Evolutionary conservation across 2,888 invertebrate genomes (phyloP), one percentile per base, ranked within the genome.

Genomic region (Ochlodes sylvanus): DNA sequence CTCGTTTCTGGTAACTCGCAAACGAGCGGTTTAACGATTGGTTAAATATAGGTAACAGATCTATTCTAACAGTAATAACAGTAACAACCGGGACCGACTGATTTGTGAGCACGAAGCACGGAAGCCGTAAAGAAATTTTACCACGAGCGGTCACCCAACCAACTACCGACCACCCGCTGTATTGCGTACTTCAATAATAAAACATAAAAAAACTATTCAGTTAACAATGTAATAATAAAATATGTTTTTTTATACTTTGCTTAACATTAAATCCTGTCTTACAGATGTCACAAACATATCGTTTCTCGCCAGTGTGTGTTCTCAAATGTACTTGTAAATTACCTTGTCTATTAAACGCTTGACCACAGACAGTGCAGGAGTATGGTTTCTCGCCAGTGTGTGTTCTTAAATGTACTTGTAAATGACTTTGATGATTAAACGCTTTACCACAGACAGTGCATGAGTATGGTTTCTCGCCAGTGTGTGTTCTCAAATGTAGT

Each of bases 391-490:
- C 19, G 3, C 60, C 47, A 44, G 44, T 15, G 15, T 44, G 44
- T 44, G 7, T 44, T 44, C 44, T 44, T 6, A 44, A 44, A 44
- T 44, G 44, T 0, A 6, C 1, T 19, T 50, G 17, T 50, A 50
- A 5, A 19, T 9, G 0, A 19, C 10, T 19, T 19, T 50, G 19
- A 79, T 93, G 92, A 0, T 80, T 83, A 81, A 94, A 94, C 1
- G 84, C 70, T 72, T 85, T 84, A 1, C 77, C 82, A 71, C 94
- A 94, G 0, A 76, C 74, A 0, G 75, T 71, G 72, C 94, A 94
- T 42, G 75, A 72, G 78, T 86, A 85, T n/a, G 70, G 85, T 82
- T 12, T 78, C 82, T 2, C 88, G 77, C 1, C 74, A 71, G 79
- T 89, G 84, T 6, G 88, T 82, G 0, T 80, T 72, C n/a, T 86